phyloP scores from a whole-genome alignment of 1,140 invertebrate species.

The Heliconius eleuchia region DNA sequence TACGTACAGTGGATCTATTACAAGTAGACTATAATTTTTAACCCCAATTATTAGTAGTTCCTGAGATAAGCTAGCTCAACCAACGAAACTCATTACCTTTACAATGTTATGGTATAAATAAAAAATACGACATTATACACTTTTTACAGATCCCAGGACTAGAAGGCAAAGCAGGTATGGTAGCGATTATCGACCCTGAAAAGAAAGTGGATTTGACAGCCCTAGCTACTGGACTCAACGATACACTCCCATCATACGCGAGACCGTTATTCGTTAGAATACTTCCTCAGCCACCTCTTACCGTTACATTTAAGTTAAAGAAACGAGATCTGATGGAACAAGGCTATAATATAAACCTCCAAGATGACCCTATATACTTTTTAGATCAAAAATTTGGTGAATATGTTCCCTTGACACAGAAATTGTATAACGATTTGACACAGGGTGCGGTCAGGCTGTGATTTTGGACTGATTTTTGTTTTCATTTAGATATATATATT shows the following conservation, averaged over 20 bases:
- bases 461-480: constrained; percentile 22
- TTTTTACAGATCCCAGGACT: constrained; percentile 85
- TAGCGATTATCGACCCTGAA: constrained; percentile 91
- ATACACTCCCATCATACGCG: constrained; percentile 91
- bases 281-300: constrained; percentile 89
- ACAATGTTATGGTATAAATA: not conserved
- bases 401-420: constrained; percentile 85
- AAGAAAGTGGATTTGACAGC: constrained; percentile 85
- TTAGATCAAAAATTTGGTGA: constrained; percentile 84
- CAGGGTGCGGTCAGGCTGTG: constrained; percentile 70
- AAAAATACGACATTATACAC: not conserved
- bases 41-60: no score
- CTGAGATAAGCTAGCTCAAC: no score
- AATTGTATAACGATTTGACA: constrained; percentile 86
- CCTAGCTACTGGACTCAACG: constrained; percentile 85
- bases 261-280: constrained; percentile 94
- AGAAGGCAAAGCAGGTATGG: constrained; percentile 98
- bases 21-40: no score
- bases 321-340: constrained; percentile 92
- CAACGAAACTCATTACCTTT: no score
- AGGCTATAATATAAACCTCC: constrained; percentile 85
- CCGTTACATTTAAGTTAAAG: constrained; percentile 95
- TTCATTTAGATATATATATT: not conserved
- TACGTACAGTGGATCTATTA: no score
- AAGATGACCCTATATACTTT: constrained; percentile 89